Conservation (phyloP, 2,888 invertebrate species). For the Aporophyla lueneburgensis region DNA sequence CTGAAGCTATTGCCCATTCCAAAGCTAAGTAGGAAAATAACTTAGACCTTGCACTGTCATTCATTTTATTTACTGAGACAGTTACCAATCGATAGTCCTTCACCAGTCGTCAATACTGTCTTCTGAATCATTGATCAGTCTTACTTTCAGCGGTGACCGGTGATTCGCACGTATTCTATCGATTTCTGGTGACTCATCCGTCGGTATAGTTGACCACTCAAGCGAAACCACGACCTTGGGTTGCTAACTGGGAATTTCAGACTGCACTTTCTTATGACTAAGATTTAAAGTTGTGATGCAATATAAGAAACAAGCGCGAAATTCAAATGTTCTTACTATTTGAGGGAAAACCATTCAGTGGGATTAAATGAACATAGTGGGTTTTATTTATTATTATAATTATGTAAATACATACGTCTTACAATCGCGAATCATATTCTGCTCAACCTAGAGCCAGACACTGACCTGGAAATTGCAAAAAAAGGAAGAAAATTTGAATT, state of each 20-base stretch:
- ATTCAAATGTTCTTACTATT: too few relatives aligned
- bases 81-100: constrained; percentile 42
- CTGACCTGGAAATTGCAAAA: too few relatives aligned
- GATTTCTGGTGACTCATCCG: constrained; percentile 56
- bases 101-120: constrained; percentile 8
- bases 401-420: too few relatives aligned
- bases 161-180: constrained; percentile 14
- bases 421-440: too few relatives aligned
- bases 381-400: too few relatives aligned
- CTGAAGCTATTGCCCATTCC: too few relatives aligned
- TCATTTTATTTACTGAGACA: constrained; percentile 17
- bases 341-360: too few relatives aligned
- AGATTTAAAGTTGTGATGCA: not conserved
- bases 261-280: constrained; percentile 26
- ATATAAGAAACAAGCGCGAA: not conserved
- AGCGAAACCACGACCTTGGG: constrained; percentile 43
- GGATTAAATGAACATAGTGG: too few relatives aligned
- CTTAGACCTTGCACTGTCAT: not conserved
- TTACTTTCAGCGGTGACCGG: constrained; percentile 38
- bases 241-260: constrained; percentile 13
- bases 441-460: too few relatives aligned
- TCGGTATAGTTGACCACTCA: constrained; percentile 33
- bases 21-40: not conserved
- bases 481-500: too few relatives aligned
- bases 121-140: constrained; percentile 46